These are phyloP conservation scores for Agrotis ipsilon DNA, from an alignment of 2,888 invertebrate genomes.

Conservation along the genomic window DNA sequence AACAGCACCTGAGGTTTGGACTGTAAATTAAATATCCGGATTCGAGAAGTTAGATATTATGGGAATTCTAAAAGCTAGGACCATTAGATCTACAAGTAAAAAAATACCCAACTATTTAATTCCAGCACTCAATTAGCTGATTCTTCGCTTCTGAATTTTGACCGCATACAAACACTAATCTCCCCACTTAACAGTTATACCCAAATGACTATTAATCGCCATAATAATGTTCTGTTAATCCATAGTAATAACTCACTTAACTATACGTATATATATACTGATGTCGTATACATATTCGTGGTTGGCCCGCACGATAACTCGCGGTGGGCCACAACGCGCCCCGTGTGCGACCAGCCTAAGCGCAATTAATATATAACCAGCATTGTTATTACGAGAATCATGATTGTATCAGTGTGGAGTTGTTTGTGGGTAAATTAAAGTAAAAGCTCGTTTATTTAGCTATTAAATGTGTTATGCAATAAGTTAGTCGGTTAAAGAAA, in stretches of 20 bases:
- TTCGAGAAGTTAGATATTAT: no score
- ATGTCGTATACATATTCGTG: slow-evolving; percentile 31
- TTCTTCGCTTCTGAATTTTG: slow-evolving; percentile 7
- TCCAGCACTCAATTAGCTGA: neutral
- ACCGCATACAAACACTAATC: slow-evolving; percentile 21
- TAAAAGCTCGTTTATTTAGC: slow-evolving; percentile 10
- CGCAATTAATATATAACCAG: slow-evolving; percentile 44
- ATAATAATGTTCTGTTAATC: slow-evolving; percentile 34
- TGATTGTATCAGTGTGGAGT: slow-evolving; percentile 22
- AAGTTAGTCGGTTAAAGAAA: neutral
- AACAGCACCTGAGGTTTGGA: no score
- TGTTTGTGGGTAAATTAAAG: slow-evolving; percentile 9
- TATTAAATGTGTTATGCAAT: neutral
- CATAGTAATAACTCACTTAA: slow-evolving; percentile 39
- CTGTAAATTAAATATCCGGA: no score
- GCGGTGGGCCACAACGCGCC: slow-evolving; percentile 56
- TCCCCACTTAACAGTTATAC: slow-evolving; percentile 16
- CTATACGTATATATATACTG: slow-evolving; percentile 13
- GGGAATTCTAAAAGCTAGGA: no score
- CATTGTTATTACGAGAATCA: slow-evolving; percentile 25
- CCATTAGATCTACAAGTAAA: neutral
- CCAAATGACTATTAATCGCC: slow-evolving; percentile 30
- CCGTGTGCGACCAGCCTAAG: slow-evolving; percentile 38
- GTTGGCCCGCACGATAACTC: slow-evolving; percentile 51
- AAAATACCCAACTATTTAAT: neutral